Evolutionary conservation across 2,113 vertebrate species (phyloP).

Genomic region (Atractosteus spatula): DNA sequence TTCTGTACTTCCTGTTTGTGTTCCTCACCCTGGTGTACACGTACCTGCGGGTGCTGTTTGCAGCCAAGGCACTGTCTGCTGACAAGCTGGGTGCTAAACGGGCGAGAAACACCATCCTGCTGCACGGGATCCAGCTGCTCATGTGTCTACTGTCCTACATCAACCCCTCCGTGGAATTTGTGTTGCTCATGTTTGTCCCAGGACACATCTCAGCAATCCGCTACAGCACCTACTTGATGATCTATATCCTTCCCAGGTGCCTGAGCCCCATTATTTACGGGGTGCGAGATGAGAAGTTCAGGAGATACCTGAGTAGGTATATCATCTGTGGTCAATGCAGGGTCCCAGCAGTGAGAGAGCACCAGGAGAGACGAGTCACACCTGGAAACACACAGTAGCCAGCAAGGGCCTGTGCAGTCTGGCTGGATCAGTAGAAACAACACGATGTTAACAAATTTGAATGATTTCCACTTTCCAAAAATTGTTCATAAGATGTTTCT

Average conservation of each 20-base stretch:
- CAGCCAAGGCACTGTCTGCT: not conserved
- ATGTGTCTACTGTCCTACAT: not conserved
- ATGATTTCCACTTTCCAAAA: too few relatives aligned
- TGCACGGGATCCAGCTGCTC: not conserved
- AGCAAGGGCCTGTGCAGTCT: too few relatives aligned
- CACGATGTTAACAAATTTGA: too few relatives aligned
- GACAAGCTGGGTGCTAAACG: not conserved
- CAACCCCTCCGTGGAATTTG: not conserved
- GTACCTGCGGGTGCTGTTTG: not conserved
- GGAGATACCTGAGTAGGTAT: not conserved
- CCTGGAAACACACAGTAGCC: too few relatives aligned
- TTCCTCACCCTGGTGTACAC: not conserved
- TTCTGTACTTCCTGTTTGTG: conserved; percentile 25
- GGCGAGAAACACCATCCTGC: conserved; percentile 1
- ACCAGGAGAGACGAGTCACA: not conserved
- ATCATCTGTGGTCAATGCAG: not conserved
- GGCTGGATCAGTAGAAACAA: too few relatives aligned
- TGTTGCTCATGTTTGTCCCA: not conserved
- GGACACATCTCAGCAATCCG: not conserved
- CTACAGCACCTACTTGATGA: not conserved
- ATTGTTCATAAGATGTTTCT: too few relatives aligned
- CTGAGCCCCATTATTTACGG: conserved; percentile 9
- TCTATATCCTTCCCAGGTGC: not conserved
- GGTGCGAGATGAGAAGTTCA: not conserved
- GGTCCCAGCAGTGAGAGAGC: conserved; percentile 26